Conservation (phyloP, 2,113 vertebrate genomes). For the Saccopteryx bilineata region DNA sequence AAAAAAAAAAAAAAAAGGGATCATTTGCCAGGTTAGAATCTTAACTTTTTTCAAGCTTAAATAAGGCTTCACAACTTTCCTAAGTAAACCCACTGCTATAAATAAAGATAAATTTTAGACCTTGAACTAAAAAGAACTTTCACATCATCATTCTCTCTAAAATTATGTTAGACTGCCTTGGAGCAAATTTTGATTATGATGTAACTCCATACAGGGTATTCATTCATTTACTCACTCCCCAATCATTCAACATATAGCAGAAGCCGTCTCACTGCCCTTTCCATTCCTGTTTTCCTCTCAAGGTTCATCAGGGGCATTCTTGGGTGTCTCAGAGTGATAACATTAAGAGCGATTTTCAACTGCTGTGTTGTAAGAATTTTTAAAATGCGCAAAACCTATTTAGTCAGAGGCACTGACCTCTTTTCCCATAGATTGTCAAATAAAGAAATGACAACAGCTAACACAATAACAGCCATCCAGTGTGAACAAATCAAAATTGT, state of each 20-base stretch:
- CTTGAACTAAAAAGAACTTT: conserved; percentile 10
- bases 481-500: background rate
- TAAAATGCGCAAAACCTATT: background rate
- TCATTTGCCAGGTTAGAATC: background rate
- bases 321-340: background rate
- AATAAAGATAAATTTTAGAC: conserved; percentile 41
- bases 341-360: background rate
- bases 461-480: background rate
- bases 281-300: background rate
- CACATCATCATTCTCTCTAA: conserved; percentile 35
- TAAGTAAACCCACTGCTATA: background rate
- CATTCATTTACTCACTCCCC: background rate
- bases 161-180: background rate
- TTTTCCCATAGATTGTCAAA: background rate
- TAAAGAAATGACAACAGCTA: background rate
- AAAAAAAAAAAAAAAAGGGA: background rate
- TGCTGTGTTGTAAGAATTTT: background rate
- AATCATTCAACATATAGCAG: background rate
- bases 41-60: conserved; percentile 22
- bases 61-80: background rate
- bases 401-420: background rate
- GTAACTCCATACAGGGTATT: background rate
- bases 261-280: background rate
- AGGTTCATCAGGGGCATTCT: background rate
- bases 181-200: background rate